Base-by-base conservation (phyloP, 2,797 vertebrate species). In the Centroberyx gerrardi region DNA sequence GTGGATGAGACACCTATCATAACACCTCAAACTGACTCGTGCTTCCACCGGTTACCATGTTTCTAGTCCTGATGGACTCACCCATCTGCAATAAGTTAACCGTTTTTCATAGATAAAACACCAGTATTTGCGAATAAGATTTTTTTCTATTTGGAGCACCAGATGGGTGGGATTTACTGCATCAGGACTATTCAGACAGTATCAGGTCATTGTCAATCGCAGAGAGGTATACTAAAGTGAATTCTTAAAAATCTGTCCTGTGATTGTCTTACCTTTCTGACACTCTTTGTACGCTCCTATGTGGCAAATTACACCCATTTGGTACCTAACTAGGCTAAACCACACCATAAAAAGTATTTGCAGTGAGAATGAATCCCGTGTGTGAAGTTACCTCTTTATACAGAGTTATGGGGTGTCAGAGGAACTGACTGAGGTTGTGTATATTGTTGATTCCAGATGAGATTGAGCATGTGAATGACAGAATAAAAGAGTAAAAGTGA, bases 11-110 rank as follows among this genome's bases (percentile, higher is more conserved):
- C 66, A 51, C 66, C 56, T 72, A 63, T 71, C 63, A 71, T 51
- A 72, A 77, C 64, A 74, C 40, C 48, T 68, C 40, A 42, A 48
- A 68, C 46, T 28, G 42, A 60, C 49, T n/a, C 2, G 3, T 51
- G 51, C 59, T n/a, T 82, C 62, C 18, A 59, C 18, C 8, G 0
- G n/a, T 33, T 44, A 22, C 66, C 4, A 31, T 38, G 40, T 28
- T 33, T 65, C 28, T 14, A 27, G 33, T 52, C 22, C 49, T 33
- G 38, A 62, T 63, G 53, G 59, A 36, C 15, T 53, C 40, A 51
- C 55, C 55, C 78, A 73, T 82, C 74, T 78, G 67, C 68, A 54
- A 15, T 22, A 27, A 46, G 36, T 49, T 33, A 58, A 46, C 22
- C 6, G 40, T 38, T 75, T 72, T 70, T 58, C 13, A 2, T 62